Percentiles rank a stretch among this genome's conserved stretches.
phyloP scores from a whole-genome alignment of 2,113 vertebrate species.

The Parus major region DNA sequence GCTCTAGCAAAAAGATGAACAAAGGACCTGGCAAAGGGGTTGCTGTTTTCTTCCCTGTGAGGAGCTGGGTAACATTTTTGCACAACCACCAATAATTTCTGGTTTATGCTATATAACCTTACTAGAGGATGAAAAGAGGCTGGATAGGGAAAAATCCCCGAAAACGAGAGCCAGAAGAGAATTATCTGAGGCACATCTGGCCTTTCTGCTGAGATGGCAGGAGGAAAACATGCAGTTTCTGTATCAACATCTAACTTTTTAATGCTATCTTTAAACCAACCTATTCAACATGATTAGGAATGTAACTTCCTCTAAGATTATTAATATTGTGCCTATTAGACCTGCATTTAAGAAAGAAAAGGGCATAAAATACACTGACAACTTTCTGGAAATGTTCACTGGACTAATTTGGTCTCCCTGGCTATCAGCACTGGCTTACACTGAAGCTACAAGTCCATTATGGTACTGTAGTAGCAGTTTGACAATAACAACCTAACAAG shows the following conservation, averaged over 20 bases:
- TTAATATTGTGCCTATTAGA: not conserved
- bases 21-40: not conserved
- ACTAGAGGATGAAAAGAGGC: not conserved
- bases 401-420: not conserved
- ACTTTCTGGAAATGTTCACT: not conserved
- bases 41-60: not conserved
- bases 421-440: not conserved
- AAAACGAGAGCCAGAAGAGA: not conserved
- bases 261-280: not conserved
- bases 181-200: not conserved
- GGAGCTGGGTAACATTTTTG: not conserved
- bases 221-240: not conserved
- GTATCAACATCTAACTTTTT: not conserved
- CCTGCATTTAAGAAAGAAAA: not conserved
- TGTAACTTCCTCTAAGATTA: not conserved
- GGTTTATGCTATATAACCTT: not conserved
- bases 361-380: not conserved
- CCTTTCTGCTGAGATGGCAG: not conserved
- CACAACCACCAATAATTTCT: not conserved
- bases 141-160: not conserved
- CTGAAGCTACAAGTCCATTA: not conserved
- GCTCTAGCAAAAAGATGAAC: not conserved
- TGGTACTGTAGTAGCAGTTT: not conserved
- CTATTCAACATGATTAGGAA: not conserved
- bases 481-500: not conserved